Conservation (phyloP, 1,140 invertebrate genomes). For the Drosophila erecta region DNA sequence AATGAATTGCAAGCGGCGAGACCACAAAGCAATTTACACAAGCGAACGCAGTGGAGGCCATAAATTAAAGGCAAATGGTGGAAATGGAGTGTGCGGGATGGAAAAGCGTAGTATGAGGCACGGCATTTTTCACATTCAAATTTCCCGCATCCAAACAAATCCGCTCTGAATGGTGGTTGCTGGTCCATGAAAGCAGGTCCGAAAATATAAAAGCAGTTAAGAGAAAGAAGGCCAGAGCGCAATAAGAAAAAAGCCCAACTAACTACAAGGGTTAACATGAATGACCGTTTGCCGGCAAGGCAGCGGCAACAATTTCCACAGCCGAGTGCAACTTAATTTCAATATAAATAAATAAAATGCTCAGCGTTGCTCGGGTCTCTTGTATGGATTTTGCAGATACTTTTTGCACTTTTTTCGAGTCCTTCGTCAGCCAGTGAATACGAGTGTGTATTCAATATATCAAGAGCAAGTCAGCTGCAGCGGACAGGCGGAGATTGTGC, state of each 20-base stretch:
- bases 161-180: constrained; percentile 44
- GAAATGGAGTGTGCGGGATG: neutral
- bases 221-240: constrained; percentile 22
- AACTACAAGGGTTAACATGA: constrained; percentile 75
- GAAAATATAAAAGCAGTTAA: constrained; percentile 48
- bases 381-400: constrained; percentile 1
- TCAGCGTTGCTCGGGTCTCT: constrained; percentile 13
- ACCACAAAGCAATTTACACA: constrained; percentile 73
- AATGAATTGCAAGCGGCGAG: constrained; percentile 51
- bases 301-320: constrained; percentile 79
- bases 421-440: constrained; percentile 19
- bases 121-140: constrained; percentile 54
- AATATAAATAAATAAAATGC: constrained; percentile 80
- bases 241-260: constrained; percentile 24
- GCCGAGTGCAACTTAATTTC: constrained; percentile 77
- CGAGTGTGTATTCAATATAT: constrained; percentile 31
- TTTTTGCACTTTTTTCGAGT: constrained; percentile 8
- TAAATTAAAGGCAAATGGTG: constrained; percentile 64
- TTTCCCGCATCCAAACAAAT: constrained; percentile 50
- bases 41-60: constrained; percentile 60
- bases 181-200: constrained; percentile 46
- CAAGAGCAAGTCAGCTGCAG: constrained; percentile 18
- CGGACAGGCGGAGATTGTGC: constrained; percentile 9
- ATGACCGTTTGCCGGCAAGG: constrained; percentile 22
- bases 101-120: neutral